A percentile compares a stretch with the other conserved stretches of the same genome.
phyloP scores from a whole-genome alignment of 2,797 vertebrate genomes.

The Garrulus glandarius region DNA sequence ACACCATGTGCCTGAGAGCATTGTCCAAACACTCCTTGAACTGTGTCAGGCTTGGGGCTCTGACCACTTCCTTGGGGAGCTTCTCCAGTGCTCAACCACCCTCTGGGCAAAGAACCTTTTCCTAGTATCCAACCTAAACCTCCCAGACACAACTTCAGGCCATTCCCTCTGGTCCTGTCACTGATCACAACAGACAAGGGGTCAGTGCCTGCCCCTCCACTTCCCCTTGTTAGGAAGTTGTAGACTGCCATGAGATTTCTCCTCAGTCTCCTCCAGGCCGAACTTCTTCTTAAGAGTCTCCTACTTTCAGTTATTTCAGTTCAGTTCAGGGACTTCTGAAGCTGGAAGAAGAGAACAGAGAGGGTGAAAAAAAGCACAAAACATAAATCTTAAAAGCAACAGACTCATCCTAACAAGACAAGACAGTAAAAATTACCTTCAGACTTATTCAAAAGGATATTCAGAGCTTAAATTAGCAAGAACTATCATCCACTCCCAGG shows the following conservation, averaged over 20 bases:
- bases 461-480: neutral
- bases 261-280: neutral
- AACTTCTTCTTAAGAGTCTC: neutral
- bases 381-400: neutral
- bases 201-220: neutral
- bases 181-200: neutral
- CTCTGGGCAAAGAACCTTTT: neutral
- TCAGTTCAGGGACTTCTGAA: neutral
- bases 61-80: neutral
- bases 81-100: too few relatives aligned
- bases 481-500: neutral
- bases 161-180: neutral
- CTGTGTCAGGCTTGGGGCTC: neutral
- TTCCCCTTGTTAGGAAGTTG: accelerated
- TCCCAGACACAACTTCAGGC: neutral
- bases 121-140: neutral
- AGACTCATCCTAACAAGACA: neutral
- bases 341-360: neutral
- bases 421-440: neutral
- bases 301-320: neutral
- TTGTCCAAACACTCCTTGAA: neutral
- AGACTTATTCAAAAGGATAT: neutral
- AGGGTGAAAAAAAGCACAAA: neutral
- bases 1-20: neutral
- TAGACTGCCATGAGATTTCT: neutral